These are phyloP conservation scores for Sarcophilus harrisii DNA, from an alignment of 2,797 vertebrate species.

Conservation along the genomic window DNA sequence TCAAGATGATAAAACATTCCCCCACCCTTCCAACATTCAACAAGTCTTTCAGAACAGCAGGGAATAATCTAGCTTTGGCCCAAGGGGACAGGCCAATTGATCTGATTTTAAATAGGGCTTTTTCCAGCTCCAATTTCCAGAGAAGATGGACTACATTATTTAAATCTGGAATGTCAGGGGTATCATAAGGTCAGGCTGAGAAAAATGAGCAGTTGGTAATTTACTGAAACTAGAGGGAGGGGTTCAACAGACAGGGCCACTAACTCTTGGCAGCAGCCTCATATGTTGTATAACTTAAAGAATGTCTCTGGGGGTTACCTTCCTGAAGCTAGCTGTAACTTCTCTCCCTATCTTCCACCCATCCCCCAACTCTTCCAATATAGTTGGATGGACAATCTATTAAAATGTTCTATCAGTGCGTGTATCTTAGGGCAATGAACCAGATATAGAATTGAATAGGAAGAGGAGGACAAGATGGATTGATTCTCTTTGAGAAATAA, in stretches of 20 bases:
- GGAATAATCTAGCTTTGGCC: constrained; percentile 22
- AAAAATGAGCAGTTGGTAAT: constrained; percentile 20
- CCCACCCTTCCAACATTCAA: background rate
- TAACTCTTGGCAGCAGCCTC: background rate
- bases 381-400: background rate
- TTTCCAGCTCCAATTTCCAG: constrained; percentile 49
- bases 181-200: constrained; percentile 36
- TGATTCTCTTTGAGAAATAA: background rate
- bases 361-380: background rate
- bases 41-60: constrained; percentile 17
- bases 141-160: constrained; percentile 9
- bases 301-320: background rate
- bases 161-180: constrained; percentile 30
- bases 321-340: background rate
- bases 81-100: background rate
- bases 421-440: background rate
- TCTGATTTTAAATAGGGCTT: constrained; percentile 13
- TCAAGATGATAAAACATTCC: background rate
- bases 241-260: background rate
- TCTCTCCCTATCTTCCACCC: background rate
- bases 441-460: background rate
- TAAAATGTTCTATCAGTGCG: background rate
- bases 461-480: background rate
- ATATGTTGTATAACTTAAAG: background rate
- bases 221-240: constrained; percentile 20